phyloP scores from a whole-genome alignment of 2,888 invertebrate species.

The Chironomus tentans region DNA sequence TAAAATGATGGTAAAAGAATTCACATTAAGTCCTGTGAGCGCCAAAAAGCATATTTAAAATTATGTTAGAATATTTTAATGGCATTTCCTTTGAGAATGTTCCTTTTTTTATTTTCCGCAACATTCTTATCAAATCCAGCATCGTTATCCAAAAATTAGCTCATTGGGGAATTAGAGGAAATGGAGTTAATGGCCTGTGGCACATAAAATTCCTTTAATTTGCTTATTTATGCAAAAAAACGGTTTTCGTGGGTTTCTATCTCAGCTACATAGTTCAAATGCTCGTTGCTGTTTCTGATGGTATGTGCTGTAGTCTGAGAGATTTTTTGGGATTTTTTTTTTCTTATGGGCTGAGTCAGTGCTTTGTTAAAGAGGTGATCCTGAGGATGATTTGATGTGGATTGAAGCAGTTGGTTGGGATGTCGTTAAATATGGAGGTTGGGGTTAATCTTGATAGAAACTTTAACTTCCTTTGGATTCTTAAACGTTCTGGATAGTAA shows the following conservation, averaged over 20 bases:
- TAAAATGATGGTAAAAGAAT: no score
- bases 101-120: not conserved
- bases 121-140: not conserved
- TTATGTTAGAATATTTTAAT: not conserved
- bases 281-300: not conserved
- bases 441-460: no score
- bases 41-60: no score
- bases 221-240: slow-evolving; percentile 19
- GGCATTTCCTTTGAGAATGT: not conserved
- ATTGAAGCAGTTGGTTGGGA: no score
- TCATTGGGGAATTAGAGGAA: not conserved
- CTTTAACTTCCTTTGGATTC: no score
- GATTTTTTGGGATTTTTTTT: no score
- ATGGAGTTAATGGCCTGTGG: slow-evolving; percentile 11
- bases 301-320: not conserved
- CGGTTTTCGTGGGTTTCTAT: not conserved
- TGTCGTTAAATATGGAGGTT: no score
- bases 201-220: slow-evolving; percentile 18
- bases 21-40: no score
- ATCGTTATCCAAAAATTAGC: not conserved
- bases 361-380: no score
- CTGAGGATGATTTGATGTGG: no score
- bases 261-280: not conserved
- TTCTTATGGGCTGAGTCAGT: no score
- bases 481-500: no score